Evolutionary conservation across 2,888 invertebrate genomes (phyloP), one percentile per base, ranked within the genome.

Genomic region (Netelia inedita): DNA sequence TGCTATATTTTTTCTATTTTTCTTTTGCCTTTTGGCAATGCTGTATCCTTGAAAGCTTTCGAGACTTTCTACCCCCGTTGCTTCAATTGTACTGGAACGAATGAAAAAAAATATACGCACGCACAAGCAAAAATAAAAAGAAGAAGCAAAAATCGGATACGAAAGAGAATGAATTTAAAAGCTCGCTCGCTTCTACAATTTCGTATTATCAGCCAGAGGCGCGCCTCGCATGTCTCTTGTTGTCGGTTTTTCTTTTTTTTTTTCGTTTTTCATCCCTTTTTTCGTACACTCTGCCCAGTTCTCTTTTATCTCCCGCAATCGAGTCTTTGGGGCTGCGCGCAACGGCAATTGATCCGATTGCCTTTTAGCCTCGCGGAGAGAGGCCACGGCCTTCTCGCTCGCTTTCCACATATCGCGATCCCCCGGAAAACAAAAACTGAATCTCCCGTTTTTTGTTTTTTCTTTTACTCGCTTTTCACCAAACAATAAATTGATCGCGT

Each of bases 401-500:
- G 21, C 19, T 55, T 41, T 41, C 28, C 41, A 46, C 28, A 61
- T 74, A 43, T 68, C 55, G 35, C 73, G 46, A 61, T 41, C 1
- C 61, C 1, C 53, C 61, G 46, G 14, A 65, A 55, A 68, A 73
- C 43, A 10, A 19, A 57, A 76, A 66, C 66, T 46, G 43, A 55
- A 46, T 21, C 57, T 23, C 76, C 9, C 55, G 2, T 46, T 46
- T 10, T 46, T 46, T 46, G 10, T 46, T 46, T 11, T 14, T 46
- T 46, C 46, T 57, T 69, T 78, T 28, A 28, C 28, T 75, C 69
- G 75, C 75, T 80, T 76, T 84, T 79, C 74, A 68, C 75, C 55
- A 43, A 75, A 66, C 75, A 72, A 80, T 78, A 76, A 73, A 84
- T 84, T 84, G 76, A 80, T 80, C 83, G 80, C 69, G 35, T 84